Evolutionary conservation across 2,113 vertebrate species (phyloP).

Genomic region (Struthidea cinerea): DNA sequence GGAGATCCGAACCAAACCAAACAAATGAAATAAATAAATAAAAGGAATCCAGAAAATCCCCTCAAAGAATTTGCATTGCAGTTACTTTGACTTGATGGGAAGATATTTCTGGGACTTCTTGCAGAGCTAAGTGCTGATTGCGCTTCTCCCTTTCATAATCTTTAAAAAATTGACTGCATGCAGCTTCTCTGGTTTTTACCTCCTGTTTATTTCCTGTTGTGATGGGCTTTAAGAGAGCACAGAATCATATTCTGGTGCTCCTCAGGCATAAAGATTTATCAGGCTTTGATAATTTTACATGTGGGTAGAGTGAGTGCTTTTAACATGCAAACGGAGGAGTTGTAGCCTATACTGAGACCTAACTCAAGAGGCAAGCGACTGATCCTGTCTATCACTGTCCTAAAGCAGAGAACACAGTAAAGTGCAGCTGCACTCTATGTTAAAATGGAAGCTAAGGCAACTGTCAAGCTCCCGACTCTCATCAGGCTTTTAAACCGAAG

Average conservation of each 20-base stretch:
- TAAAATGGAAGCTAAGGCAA: neutral
- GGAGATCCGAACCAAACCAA: neutral
- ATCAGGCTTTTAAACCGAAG: neutral
- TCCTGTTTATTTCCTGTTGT: neutral
- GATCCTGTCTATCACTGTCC: neutral
- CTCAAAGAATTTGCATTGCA: neutral
- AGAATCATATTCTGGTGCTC: neutral
- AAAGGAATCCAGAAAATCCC: neutral
- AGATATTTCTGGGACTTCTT: neutral
- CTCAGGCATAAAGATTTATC: neutral
- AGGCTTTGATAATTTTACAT: neutral
- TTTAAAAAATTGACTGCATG: neutral
- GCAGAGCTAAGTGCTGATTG: neutral
- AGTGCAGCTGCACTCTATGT: neutral
- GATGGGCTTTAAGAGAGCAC: neutral
- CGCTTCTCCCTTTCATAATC: neutral
- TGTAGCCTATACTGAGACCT: neutral
- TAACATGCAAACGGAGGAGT: neutral
- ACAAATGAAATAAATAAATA: neutral
- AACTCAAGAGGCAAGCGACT: neutral
- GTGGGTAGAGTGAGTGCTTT: neutral
- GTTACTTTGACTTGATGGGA: neutral
- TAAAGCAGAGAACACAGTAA: neutral
- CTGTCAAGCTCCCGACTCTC: neutral
- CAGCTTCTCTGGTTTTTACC: neutral